Base-by-base conservation (phyloP, 2,113 vertebrate species). In the Pluvialis apricaria region DNA sequence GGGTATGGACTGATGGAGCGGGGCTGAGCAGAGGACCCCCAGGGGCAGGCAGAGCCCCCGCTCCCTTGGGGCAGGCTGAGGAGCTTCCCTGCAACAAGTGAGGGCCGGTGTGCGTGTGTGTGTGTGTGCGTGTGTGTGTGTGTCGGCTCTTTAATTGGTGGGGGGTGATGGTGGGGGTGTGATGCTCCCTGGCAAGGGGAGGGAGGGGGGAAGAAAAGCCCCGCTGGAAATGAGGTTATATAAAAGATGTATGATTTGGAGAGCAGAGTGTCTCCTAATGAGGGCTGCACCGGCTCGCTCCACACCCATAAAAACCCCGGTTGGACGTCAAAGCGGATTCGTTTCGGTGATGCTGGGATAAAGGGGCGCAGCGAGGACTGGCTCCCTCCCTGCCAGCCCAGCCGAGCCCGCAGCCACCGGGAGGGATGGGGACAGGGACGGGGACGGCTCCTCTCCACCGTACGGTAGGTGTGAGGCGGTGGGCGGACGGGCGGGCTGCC, bases 351-450 rank as follows among this genome's bases (percentile, higher is more conserved):
- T 97, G 98, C 97, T 96, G 97, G 96, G 98, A 97, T 97, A 96
- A 98, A 98, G 97, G 98, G 97, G 97, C 92, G 97, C 98, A 98
- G 98, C 98, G 95, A 98, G 96, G 96, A 98, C 98, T 97, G 97
- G 98, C 98, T 98, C 98, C 97, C 97, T 97, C 98, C 95, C 97
- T 94, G 96, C 98, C 97, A 85, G 91, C 85, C 60, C 95, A 91
- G 94, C 85, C 93, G 76, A 95, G 44, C 44, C 80, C 68, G 73
- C 31, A 86, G 82, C 72, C 61, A 34, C 88, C 71, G 88, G 88
- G 60, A 78, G 78, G 45, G 82, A 96, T 94, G 64, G 88, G 88
- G 26, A 32, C 69, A 11, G 83, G 79, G 73, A 42, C 68, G 60
- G 84, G 69, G 29, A 11, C 55, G 61, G 55, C 57, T 89, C 55